These are phyloP conservation scores for Cottus gobio DNA, from an alignment of 2,113 vertebrate genomes.

Conservation along the genomic window DNA sequence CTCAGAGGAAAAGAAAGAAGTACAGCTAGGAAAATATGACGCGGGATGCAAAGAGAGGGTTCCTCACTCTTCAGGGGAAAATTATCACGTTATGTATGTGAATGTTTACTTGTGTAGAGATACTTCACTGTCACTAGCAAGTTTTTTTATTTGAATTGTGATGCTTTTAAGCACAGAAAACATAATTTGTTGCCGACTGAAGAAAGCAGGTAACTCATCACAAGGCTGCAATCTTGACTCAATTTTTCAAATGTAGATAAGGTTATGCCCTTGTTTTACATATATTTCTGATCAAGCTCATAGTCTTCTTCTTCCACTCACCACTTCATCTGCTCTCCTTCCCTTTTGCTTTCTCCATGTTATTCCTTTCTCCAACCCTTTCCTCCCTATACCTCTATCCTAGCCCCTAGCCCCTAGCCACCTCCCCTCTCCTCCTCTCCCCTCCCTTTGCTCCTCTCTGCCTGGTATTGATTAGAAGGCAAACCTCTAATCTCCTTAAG, in stretches of 20 bases:
- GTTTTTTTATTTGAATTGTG: neutral
- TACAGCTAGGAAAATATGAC: constrained; percentile 13
- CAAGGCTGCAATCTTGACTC: neutral
- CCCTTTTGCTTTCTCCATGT: neutral
- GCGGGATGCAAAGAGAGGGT: neutral
- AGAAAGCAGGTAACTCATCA: neutral
- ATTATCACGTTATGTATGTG: neutral
- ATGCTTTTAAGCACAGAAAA: neutral
- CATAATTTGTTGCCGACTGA: neutral
- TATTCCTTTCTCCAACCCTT: constrained; percentile 32
- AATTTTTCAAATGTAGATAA: neutral
- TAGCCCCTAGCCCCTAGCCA: constrained; percentile 74
- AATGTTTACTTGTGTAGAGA: neutral
- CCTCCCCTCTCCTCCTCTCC: constrained; percentile 66
- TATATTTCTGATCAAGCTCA: neutral
- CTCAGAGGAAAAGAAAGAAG: constrained; percentile 28
- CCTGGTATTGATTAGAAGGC: constrained; percentile 97
- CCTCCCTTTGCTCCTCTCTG: constrained; percentile 84
- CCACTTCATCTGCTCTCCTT: constrained; percentile 23
- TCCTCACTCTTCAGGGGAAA: neutral
- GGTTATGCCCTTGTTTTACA: neutral
- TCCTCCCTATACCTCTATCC: constrained; percentile 62
- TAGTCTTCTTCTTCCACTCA: neutral
- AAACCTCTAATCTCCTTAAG: constrained; percentile 97
- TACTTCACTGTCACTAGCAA: neutral